These are phyloP conservation scores for Nibea albiflora DNA, from an alignment of 2,113 vertebrate species.

Conservation along the genomic window DNA sequence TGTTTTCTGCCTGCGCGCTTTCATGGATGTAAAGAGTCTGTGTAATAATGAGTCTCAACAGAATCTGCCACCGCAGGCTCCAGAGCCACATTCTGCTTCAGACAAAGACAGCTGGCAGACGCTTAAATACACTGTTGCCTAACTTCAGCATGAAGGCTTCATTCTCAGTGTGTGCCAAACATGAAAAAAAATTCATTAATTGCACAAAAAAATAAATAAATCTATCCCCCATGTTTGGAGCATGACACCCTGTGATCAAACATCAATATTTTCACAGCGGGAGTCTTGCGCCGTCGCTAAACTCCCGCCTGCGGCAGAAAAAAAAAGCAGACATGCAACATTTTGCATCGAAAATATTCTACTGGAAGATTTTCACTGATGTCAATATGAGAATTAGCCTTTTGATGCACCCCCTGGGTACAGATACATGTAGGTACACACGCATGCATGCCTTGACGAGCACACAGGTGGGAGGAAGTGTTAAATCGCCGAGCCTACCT, in stretches of 20 bases:
- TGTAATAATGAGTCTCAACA: conserved; percentile 49
- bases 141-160: conserved; percentile 33
- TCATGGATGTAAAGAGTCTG: conserved; percentile 39
- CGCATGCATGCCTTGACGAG: conserved; percentile 7
- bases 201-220: conserved; percentile 41
- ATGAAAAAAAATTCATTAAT: conserved; percentile 47
- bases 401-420: conserved; percentile 45
- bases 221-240: conserved; percentile 45
- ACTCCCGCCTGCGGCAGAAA: conserved; percentile 41
- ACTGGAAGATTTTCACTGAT: conserved; percentile 20
- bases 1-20: conserved; percentile 23
- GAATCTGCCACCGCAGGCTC: conserved; percentile 45
- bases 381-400: conserved; percentile 60
- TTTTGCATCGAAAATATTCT: conserved; percentile 43
- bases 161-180: conserved; percentile 28
- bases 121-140: conserved; percentile 45
- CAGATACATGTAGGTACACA: conserved; percentile 7
- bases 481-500: conserved; percentile 30
- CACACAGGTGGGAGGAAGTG: conserved; percentile 42
- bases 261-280: conserved; percentile 68
- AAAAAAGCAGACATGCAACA: conserved; percentile 8
- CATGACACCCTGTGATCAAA: conserved; percentile 63
- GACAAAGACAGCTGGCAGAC: conserved; percentile 50
- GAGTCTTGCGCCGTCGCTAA: conserved; percentile 27
- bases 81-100: conserved; percentile 38